Percentiles rank a stretch among this genome's conserved stretches.
phyloP scores from a whole-genome alignment of 2,113 vertebrate species.

The Nibea coibor region DNA sequence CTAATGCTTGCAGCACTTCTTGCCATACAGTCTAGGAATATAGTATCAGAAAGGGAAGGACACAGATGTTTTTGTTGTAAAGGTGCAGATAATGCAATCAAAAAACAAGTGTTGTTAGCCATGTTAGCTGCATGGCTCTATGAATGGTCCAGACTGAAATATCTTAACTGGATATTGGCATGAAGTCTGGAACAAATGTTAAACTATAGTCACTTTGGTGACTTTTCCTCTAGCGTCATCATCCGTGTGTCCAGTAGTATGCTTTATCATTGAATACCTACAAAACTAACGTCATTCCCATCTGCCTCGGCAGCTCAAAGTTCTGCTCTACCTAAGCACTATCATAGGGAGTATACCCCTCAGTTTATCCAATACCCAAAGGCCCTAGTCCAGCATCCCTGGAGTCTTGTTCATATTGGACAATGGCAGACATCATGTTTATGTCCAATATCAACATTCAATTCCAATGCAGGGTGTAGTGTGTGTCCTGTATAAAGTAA shows the following conservation, averaged over 20 bases:
- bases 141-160: background rate
- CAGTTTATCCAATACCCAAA: too few species aligned
- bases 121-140: background rate
- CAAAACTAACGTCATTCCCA: background rate
- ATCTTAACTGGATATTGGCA: background rate
- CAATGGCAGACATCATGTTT: background rate
- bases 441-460: background rate
- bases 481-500: background rate
- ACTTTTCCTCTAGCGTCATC: background rate
- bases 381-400: background rate
- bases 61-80: background rate
- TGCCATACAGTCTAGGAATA: slow-evolving; percentile 5
- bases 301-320: background rate
- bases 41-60: too few species aligned
- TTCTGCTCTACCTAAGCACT: background rate
- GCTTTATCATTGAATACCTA: background rate
- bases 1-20: slow-evolving; percentile 25
- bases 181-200: background rate
- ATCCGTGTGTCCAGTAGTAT: background rate
- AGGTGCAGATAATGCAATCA: background rate
- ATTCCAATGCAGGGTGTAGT: background rate
- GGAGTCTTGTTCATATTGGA: background rate
- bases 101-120: background rate
- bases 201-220: background rate
- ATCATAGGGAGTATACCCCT: background rate